These are phyloP conservation scores for Steinernema carpocapsae DNA, from an alignment of 2,888 invertebrate genomes.

Conservation along the genomic window DNA sequence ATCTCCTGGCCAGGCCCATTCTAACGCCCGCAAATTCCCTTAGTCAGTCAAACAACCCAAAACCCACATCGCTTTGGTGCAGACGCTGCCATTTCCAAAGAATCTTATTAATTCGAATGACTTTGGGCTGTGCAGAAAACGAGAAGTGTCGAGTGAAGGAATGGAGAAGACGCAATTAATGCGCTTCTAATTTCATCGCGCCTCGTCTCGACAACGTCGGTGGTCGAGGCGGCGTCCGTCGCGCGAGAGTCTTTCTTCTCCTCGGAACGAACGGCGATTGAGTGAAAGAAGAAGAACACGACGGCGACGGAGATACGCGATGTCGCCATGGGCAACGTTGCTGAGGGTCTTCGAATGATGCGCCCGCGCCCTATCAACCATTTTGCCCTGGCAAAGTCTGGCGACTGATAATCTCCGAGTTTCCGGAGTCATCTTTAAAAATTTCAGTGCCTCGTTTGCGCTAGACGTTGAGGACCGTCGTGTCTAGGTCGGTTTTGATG, in stretches of 20 bases:
- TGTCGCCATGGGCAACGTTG: slow-evolving; percentile 20
- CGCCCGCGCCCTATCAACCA: not conserved
- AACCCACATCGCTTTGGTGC: too few species aligned
- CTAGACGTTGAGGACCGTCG: too few species aligned
- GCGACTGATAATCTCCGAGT: too few species aligned
- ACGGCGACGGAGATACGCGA: not conserved
- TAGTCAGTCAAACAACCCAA: too few species aligned
- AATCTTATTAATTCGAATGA: slow-evolving; percentile 21
- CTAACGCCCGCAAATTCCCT: too few species aligned
- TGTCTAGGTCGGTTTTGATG: too few species aligned
- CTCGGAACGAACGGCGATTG: too few species aligned
- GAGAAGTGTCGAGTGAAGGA: not conserved
- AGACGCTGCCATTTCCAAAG: not conserved
- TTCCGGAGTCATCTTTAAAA: too few species aligned
- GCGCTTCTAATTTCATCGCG: slow-evolving; percentile 21
- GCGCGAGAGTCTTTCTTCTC: too few species aligned
- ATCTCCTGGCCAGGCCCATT: too few species aligned
- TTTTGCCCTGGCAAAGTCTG: not conserved
- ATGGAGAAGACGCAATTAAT: slow-evolving; percentile 22
- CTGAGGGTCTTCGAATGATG: slow-evolving; percentile 1
- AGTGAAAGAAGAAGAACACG: not conserved
- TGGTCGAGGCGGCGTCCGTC: slow-evolving; percentile 3
- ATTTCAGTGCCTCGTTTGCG: too few species aligned
- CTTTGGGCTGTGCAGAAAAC: not conserved
- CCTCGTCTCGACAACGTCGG: not conserved